A percentile compares a stretch with the other conserved stretches of the same genome.
Conservation (phyloP, 2,113 vertebrate genomes). For the Zeus faber region DNA sequence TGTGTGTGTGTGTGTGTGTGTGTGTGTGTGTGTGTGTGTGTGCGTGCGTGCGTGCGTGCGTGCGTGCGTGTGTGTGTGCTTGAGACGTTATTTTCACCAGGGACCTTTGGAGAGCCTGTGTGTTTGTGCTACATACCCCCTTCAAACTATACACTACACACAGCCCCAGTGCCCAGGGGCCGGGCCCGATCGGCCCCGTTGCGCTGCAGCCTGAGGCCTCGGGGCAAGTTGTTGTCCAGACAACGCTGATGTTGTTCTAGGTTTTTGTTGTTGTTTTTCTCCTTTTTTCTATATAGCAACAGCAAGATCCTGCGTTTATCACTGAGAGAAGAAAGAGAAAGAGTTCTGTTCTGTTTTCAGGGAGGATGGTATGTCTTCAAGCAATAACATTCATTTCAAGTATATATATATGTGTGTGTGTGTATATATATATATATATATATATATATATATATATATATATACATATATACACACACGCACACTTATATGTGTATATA, state of each 20-base stretch:
- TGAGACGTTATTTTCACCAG: neutral
- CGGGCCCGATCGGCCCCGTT: no score
- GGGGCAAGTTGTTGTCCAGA: constrained; percentile 31
- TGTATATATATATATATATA: constrained; percentile 7
- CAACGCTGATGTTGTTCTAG: constrained; percentile 19
- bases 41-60: neutral
- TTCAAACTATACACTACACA: no score
- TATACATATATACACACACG: constrained; percentile 1
- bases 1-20: neutral
- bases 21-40: neutral
- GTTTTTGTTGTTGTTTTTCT: constrained; percentile 10
- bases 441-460: constrained; percentile 11
- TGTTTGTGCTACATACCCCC: constrained; percentile 13
- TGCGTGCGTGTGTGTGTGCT: no score
- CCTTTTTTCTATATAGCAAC: no score
- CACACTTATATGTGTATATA: constrained; percentile 7
- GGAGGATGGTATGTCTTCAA: neutral
- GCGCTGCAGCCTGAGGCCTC: constrained; percentile 21
- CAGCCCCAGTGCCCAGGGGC: neutral
- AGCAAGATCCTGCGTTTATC: constrained; percentile 13
- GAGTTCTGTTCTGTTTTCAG: neutral
- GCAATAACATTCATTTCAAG: no score
- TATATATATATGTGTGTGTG: neutral
- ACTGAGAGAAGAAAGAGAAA: neutral
- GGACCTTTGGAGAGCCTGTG: constrained; percentile 15